phyloP scores from a whole-genome alignment of 2,113 vertebrate species.

The Oriolus oriolus region DNA sequence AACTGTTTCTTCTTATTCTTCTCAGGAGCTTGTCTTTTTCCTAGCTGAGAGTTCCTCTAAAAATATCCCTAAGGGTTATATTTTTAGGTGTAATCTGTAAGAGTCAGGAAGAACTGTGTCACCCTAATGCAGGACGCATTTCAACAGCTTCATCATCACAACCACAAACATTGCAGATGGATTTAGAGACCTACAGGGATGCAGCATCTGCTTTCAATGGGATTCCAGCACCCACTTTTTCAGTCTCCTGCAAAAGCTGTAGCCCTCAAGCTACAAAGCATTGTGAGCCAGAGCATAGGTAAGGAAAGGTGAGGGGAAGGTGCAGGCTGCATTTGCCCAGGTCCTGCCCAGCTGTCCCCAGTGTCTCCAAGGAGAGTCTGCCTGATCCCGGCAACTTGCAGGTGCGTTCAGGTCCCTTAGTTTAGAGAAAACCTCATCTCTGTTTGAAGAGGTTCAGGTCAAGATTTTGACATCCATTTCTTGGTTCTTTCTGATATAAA shows the following conservation, averaged over 20 bases:
- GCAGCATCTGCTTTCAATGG: background rate
- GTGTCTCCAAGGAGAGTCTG: fast-evolving
- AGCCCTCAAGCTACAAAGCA: background rate
- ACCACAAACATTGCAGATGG: background rate
- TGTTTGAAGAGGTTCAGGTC: background rate
- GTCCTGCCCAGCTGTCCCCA: background rate
- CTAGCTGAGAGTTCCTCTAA: background rate
- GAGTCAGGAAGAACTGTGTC: conserved; percentile 13
- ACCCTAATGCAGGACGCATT: background rate
- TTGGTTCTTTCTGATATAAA: background rate
- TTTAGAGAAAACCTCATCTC: background rate
- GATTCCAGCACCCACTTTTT: conserved; percentile 1
- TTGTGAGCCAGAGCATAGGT: background rate
- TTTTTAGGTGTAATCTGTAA: conserved; percentile 43
- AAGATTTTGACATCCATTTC: background rate
- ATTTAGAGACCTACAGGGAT: background rate
- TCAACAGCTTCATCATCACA: background rate
- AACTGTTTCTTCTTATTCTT: background rate
- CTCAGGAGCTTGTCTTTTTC: background rate
- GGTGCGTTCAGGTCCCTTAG: background rate
- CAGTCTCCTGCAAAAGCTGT: background rate
- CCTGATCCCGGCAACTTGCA: background rate
- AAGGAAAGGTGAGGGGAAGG: background rate
- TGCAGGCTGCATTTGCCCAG: background rate
- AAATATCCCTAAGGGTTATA: conserved; percentile 17